Evolutionary conservation across 2,797 vertebrate genomes (phyloP), one percentile per base, ranked within the genome.

Genomic region (Dendrocincla fuliginosa): DNA sequence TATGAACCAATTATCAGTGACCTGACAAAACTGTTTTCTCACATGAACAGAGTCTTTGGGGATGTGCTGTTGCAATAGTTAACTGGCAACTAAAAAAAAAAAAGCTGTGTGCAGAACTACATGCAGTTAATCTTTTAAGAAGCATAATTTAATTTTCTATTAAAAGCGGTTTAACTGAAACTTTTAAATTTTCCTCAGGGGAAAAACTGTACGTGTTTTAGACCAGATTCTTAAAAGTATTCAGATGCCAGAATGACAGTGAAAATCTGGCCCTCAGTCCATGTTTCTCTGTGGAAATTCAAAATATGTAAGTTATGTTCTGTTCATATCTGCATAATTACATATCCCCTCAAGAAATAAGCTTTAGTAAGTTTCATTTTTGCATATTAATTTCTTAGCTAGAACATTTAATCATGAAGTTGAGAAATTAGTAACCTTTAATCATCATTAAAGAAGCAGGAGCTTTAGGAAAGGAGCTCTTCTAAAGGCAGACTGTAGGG

Each of bases 251-350:
- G n/a, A 88, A 84, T 2, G 14, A 61, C 73, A 93, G n/a, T 6
- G 16, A 77, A 78, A 84, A 75, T 65, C 39, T 76, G 59, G 22
- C 79, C 65, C 35, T 81, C 12, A 4, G 53, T 86, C 76, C n/a
- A 33, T 17, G 25, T 30, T 50, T 82, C 84, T 84, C 68, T 90
- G 81, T 47, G 35, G 35, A 90, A 93, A 87, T 92, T 46, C 12
- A 39, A 95, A 89, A 61, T 59, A 2, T 47, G 4, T 75, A 89
- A 82, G 27, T 85, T 93, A 55, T 16, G 8, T 81, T 92, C 64
- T 65, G 46, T 81, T 96, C 28, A n/a, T 78, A 87, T 89, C 42
- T 73, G 50, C 19, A 42, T 87, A 94, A 95, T 92, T 93, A 52
- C 11, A 33, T 52, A 56, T 71, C 18, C 15, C 68, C 60, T 32